Base-by-base conservation (phyloP, 2,888 invertebrate genomes). In the Cosmorhoe ocellata region DNA sequence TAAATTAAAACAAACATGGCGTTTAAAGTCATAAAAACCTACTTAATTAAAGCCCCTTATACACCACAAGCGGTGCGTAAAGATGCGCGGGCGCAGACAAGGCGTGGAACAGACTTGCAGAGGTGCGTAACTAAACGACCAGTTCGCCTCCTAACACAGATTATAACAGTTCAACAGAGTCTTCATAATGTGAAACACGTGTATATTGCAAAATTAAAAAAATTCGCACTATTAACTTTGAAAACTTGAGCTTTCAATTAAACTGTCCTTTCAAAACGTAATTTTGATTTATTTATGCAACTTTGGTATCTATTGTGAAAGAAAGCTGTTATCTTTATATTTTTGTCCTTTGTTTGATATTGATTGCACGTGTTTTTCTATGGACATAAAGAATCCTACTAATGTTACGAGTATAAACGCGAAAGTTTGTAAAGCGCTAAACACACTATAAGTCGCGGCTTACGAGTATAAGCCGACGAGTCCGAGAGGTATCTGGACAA, bases 21-120 rank as follows among this genome's bases (percentile, higher is more conserved):
- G 18, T 2, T 18, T 36, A 13, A 11, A 10, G 37, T 43, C 38
- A 26, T 42, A 27, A 51, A 44, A 42, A 33, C 12, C 31, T 37
- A 32, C 30, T 51, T 52, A 52, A 31, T 38, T 33, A 44, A 41
- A 38, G 9, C n/a, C 30, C 13, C 37, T 40, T 40, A 32, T 31
- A 22, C 32, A 32, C 12, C 9, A 24, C 18, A 31, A 12, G 31
- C 34, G 51, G 28, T 44, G 58, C 61, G 61, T 56, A 42, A 52
- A 56, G 48, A 48, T 50, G 45, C 54, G 49, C 48, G n/a, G 55
- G 40, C 51, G 44, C 53, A 44, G 59, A 48, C 57, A 33, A 42
- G 42, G 51, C 61, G 55, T 52, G 57, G 49, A 31, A 28, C 31
- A 40, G 33, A 37, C 26, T 14, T 30, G 48, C 51, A 48, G 27